Evolutionary conservation across 2,113 vertebrate genomes (phyloP).

Genomic region (Actenoides hombroni): DNA sequence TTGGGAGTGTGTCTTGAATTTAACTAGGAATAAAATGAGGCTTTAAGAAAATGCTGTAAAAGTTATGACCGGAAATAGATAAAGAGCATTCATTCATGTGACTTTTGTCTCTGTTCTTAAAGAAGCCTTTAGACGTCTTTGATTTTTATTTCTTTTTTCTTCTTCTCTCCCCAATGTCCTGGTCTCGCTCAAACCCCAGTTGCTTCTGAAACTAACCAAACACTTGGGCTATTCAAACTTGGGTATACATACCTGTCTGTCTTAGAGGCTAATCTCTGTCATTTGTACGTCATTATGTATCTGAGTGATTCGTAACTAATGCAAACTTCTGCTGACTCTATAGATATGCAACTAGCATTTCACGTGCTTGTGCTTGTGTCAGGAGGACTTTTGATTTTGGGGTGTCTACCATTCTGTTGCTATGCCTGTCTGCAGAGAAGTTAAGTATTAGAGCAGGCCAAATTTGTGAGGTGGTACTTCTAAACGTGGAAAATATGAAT

Average conservation of each 20-base stretch:
- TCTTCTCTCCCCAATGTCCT: too few relatives aligned
- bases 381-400: slow-evolving; percentile 37
- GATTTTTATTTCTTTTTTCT: neutral
- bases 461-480: neutral
- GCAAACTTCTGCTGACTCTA: slow-evolving; percentile 16
- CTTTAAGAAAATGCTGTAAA: neutral
- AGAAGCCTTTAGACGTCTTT: neutral
- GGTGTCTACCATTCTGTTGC: slow-evolving; percentile 48
- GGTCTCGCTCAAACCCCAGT: neutral
- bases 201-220: neutral
- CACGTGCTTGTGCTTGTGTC: slow-evolving; percentile 9
- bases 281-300: neutral
- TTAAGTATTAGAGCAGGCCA: slow-evolving; percentile 25
- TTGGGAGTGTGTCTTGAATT: neutral
- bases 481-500: neutral
- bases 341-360: slow-evolving; percentile 56
- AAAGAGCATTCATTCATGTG: neutral
- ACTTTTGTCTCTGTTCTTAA: neutral
- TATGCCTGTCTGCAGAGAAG: slow-evolving; percentile 20
- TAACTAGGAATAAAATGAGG: neutral
- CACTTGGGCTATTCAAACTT: rapidly evolving
- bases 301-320: slow-evolving; percentile 10
- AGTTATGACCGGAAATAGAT: neutral
- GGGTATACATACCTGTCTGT: neutral
- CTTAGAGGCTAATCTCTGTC: neutral